Base-by-base conservation (phyloP, 2,888 invertebrate genomes). In the Apamea sordens region DNA sequence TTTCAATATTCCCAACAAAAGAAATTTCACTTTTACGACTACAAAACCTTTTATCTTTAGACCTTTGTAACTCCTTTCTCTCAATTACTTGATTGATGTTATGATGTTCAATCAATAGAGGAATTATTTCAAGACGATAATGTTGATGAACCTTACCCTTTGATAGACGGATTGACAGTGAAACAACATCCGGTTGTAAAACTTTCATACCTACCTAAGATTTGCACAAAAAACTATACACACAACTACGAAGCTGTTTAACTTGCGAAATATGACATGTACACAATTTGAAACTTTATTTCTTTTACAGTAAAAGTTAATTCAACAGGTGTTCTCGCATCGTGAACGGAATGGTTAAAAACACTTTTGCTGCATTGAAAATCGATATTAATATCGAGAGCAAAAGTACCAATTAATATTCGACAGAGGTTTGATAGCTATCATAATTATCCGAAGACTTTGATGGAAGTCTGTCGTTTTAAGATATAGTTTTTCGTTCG, bases 131-230 rank as follows among this genome's bases (percentile, higher is more conserved):
- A 80, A 88, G 82, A 84, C 68, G 77, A 76, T 80, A 56, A 80
- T 83, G 76, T 78, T 86, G 84, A 82, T 88, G 83, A 80, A 84
- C 83, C 83, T 78, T 83, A 88, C 86, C 89, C 90, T 89, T 88
- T 86, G 77, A 87, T 80, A 74, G 80, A 82, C 72, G 68, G 74
- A 75, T 75, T 69, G 78, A 87, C 67, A 73, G 75, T 72, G 50
- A 76, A 86, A 77, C 82, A 79, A 83, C 79, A 84, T 86, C 85
- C 89, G 82, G 84, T 77, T 84, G 82, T 80, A 83, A 83, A 81
- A 92, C 92, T 92, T 92, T 91, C 90, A 88, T 90, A 83, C 59
- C 74, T 73, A 81, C 81, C 61, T 44, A 83, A 83, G 82, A 82
- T 85, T 78, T 61, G 83, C 83, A 82, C 83, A 89, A 90, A 92